Base-by-base conservation (phyloP, 1,140 invertebrate species). In the Medauroidea extradentata region DNA sequence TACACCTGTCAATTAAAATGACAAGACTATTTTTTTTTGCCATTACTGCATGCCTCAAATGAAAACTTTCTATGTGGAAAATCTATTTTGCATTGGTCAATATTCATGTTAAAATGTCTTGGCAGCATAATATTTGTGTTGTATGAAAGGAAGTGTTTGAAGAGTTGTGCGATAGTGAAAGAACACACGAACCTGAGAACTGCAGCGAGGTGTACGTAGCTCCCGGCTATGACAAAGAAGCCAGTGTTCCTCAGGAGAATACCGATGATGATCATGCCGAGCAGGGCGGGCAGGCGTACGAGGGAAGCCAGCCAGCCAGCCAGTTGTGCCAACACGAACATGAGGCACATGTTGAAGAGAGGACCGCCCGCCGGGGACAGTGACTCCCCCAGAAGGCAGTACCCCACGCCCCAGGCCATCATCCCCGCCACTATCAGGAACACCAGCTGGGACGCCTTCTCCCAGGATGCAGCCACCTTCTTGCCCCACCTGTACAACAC, bases 261-360 rank as follows among this genome's bases (percentile, higher is more conserved):
- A 43, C 76, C 77, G 34, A 68, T 63, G 24, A 73, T 38, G 9
- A 79, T 65, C 69, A 73, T 77, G 7, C 78, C 78, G 49, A 76
- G 59, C 7, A 84, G 63, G 7, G 78, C 70, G 9, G 80, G 80
- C 23, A 82, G 63, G 14, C 25, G 8, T 23, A n/a, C 11, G 27
- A 16, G 27, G 8, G 7, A 18, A 16, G 29, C 25, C 24, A n/a
- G 13, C 11, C 13, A 11, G 19, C 24, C 51, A 1, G 51, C 51
- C 51, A 16, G 3, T 16, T 18, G 18, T 7, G 23, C 51, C 25
- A 25, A 16, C 51, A 25, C 51, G 18, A 34, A 14, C 51, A 53
- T n/a, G n/a, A 53, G 11, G 9, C 18, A n/a, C 51, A 53, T 8
- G 48, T 25, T 19, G 24, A 51, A 51, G 21, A 51, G 49, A 9